Evolutionary conservation across 2,797 vertebrate species (phyloP).

Genomic region (Galago senegalensis): DNA sequence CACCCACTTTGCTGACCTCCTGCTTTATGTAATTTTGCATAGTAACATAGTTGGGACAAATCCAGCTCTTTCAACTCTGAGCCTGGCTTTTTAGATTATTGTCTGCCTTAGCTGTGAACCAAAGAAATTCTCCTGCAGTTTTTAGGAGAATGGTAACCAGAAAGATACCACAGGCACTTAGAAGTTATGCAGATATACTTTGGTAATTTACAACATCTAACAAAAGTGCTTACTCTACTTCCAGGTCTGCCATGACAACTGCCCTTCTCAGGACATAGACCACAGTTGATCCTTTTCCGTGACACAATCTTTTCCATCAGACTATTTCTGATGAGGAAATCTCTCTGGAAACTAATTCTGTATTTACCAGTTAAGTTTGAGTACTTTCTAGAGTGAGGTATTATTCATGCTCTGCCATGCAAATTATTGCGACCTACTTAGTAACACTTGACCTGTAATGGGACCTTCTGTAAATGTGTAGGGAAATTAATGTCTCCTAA

Average conservation of each 20-base stretch:
- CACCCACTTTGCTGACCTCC: background rate
- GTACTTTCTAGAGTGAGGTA: slow-evolving; percentile 25
- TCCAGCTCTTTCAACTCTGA: background rate
- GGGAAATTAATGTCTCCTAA: slow-evolving; percentile 21
- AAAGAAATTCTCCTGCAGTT: slow-evolving; percentile 7
- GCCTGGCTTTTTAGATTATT: background rate
- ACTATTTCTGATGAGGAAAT: background rate
- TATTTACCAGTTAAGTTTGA: slow-evolving; percentile 11
- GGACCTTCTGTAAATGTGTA: background rate
- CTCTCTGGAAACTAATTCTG: background rate
- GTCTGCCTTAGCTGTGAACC: background rate
- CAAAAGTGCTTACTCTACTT: slow-evolving; percentile 14
- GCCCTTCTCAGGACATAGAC: background rate
- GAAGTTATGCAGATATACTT: background rate
- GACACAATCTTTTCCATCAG: background rate
- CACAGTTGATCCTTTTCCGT: background rate
- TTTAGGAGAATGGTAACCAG: background rate
- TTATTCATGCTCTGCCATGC: background rate
- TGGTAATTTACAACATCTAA: background rate
- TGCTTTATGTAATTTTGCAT: background rate
- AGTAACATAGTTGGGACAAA: background rate
- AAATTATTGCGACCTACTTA: background rate
- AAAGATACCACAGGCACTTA: background rate
- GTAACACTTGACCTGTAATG: background rate
- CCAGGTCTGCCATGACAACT: background rate